These are phyloP conservation scores for Scyliorhinus canicula DNA, from an alignment of 2,797 vertebrate genomes.

Conservation along the genomic window DNA sequence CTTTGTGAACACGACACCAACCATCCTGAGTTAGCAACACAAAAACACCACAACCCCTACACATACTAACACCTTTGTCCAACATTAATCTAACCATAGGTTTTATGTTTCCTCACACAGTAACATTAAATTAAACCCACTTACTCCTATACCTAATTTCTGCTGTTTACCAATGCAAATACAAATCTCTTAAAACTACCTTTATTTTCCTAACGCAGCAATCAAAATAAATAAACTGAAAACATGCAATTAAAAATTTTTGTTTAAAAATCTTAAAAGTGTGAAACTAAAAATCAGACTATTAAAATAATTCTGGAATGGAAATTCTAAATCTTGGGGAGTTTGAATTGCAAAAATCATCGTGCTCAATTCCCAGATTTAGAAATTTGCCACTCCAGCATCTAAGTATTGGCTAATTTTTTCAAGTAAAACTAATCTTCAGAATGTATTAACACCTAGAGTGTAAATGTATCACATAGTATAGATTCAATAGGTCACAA, in stretches of 20 bases:
- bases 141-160: too few relatives aligned
- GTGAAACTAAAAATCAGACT: background rate
- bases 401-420: too few relatives aligned
- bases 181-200: too few relatives aligned
- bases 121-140: too few relatives aligned
- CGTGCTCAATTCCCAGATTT: background rate
- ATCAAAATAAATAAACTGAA: background rate
- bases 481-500: background rate
- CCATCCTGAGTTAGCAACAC: too few relatives aligned
- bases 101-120: too few relatives aligned
- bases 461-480: background rate
- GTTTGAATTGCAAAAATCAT: background rate
- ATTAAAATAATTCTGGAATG: background rate
- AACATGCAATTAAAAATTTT: background rate
- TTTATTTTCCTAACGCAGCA: too few relatives aligned
- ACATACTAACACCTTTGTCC: too few relatives aligned
- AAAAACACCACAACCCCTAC: too few relatives aligned
- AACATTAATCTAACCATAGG: too few relatives aligned
- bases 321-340: background rate
- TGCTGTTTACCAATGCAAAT: too few relatives aligned
- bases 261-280: background rate
- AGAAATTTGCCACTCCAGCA: background rate
- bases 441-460: background rate
- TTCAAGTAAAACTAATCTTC: background rate
- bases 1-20: too few relatives aligned